Evolutionary conservation across 2,888 invertebrate genomes (phyloP).

Genomic region (Eupeodes luniger): DNA sequence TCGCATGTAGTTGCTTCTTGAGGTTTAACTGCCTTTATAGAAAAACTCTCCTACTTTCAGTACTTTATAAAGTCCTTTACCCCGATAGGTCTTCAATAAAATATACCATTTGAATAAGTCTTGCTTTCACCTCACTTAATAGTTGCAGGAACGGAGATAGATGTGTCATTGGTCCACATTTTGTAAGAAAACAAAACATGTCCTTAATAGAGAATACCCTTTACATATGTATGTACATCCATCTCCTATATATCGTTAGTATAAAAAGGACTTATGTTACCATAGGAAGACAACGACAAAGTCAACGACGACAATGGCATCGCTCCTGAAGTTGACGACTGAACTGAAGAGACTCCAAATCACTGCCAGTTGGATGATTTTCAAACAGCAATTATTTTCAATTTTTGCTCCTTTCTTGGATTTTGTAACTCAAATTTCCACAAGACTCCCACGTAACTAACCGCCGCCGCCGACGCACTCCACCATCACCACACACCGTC

Average conservation of each 20-base stretch:
- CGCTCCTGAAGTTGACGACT: neutral
- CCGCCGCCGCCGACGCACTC: too few species aligned
- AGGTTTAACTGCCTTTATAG: neutral
- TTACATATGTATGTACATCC: neutral
- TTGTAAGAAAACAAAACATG: neutral
- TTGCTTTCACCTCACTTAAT: too few species aligned
- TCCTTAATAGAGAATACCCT: neutral
- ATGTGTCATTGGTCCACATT: neutral
- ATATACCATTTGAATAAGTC: too few species aligned
- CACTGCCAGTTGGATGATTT: constrained; percentile 38
- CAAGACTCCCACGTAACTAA: neutral
- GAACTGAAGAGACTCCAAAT: constrained; percentile 12
- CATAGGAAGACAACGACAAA: neutral
- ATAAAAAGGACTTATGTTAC: constrained; percentile 21
- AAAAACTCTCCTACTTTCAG: too few species aligned
- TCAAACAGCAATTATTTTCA: constrained; percentile 46
- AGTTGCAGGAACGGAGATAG: too few species aligned
- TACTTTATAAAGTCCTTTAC: too few species aligned
- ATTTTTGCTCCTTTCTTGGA: constrained; percentile 17
- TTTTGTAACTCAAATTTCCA: constrained; percentile 1
- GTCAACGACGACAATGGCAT: neutral
- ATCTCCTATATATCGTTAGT: neutral
- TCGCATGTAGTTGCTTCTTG: neutral
- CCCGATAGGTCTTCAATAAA: too few species aligned
- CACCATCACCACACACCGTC: neutral